phyloP scores from a whole-genome alignment of 2,113 vertebrate genomes.

The Pangasianodon gigas region DNA sequence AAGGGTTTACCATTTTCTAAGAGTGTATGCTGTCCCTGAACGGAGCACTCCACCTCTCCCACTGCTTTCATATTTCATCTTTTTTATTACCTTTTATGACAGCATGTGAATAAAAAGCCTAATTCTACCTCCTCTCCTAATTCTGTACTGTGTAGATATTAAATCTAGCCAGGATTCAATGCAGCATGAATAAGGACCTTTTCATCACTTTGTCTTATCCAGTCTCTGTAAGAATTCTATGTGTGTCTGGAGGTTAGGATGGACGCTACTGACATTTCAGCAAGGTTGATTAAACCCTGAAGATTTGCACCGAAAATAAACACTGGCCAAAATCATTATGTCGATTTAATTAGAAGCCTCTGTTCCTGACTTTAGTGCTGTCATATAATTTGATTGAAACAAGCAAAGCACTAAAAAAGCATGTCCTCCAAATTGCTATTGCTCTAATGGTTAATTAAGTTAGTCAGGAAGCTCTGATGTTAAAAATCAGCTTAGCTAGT shows the following conservation, averaged over 20 bases:
- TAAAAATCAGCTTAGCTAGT: neutral
- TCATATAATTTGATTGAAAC: slow-evolving; percentile 57
- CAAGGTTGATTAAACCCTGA: slow-evolving; percentile 51
- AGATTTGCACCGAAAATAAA: slow-evolving; percentile 27
- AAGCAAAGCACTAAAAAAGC: slow-evolving; percentile 53
- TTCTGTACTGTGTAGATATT: slow-evolving; percentile 32
- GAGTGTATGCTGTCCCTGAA: neutral
- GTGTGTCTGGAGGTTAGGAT: slow-evolving; percentile 23
- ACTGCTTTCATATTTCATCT: neutral
- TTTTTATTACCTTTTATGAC: neutral
- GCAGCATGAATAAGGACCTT: slow-evolving; percentile 44
- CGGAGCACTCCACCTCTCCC: neutral
- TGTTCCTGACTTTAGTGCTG: slow-evolving; percentile 51
- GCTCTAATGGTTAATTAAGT: slow-evolving; percentile 54
- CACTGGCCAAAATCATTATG: slow-evolving; percentile 51
- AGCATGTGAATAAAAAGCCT: slow-evolving; percentile 29
- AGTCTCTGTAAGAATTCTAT: neutral
- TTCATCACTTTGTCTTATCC: neutral
- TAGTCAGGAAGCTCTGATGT: neutral
- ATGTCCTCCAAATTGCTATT: slow-evolving; percentile 38
- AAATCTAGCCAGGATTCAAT: slow-evolving; percentile 41
- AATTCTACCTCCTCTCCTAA: slow-evolving; percentile 39
- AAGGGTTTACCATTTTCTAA: neutral
- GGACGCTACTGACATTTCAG: slow-evolving; percentile 53
- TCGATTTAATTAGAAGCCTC: slow-evolving; percentile 59